Base-by-base conservation (phyloP, 1,140 invertebrate species). In the Lepidotrigona ventralis region DNA sequence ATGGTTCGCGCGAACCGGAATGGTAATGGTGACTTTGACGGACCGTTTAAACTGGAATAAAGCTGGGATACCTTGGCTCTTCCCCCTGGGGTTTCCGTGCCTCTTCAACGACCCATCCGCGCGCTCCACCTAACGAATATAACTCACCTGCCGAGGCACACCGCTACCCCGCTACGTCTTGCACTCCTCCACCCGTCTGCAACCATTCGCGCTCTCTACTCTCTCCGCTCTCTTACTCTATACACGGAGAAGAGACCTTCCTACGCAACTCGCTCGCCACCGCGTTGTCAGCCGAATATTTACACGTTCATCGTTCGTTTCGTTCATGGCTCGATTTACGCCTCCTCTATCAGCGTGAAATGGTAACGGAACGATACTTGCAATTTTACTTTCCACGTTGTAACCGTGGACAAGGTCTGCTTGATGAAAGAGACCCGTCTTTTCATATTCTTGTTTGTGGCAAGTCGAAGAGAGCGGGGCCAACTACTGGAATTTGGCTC, bases 21-120 rank as follows among this genome's bases (percentile, higher is more conserved):
- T 93, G 93, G 92, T 93, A 93, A 93, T 93, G 92, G 90, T 93
- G 93, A 93, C 93, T 93, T 93, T 93, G 93, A 93, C 92, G 91
- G 92, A 93, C 93, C 92, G 92, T 93, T 93, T 93, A 93, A 93
- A 93, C 91, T 93, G 92, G 92, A 93, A 93, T 93, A 92, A 92
- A 92, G 91, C 91, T 78, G 85, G 89, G 90, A 89, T 90, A 90
- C 89, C 86, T 86, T 64, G 89, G 88, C 89, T 91, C 84, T 86
- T 85, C 85, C 88, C 87, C 86, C 88, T 85, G 85, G 83, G 86
- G 86, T 86, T 85, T 83, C 79, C 71, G 60, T 63, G 74, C 79
- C 66, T 63, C 86, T 68, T 78, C 85, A 73, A 66, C 72, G 68
- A 71, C 80, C 79, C 85, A 87, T 80, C 81, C 86, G 79, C 46